Evolutionary conservation across 2,113 vertebrate genomes (phyloP).

Genomic region (Elachura formosa): DNA sequence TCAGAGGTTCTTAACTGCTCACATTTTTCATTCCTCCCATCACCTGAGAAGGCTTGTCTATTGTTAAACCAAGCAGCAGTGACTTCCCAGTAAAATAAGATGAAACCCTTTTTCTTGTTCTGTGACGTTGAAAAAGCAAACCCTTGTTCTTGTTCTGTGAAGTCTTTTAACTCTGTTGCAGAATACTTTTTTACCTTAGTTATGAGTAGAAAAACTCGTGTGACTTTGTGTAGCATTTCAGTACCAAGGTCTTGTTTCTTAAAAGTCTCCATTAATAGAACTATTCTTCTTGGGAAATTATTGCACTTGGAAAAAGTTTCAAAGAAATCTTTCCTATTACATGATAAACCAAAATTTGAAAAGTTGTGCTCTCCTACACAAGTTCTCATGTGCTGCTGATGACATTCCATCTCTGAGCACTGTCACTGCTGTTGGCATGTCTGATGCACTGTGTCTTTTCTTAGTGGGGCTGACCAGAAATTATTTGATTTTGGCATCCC

Average conservation of each 20-base stretch:
- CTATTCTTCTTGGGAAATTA: neutral
- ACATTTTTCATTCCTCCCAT: constrained; percentile 56
- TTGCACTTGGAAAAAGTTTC: neutral
- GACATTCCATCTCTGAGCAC: neutral
- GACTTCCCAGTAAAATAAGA: neutral
- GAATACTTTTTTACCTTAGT: neutral
- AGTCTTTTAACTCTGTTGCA: neutral
- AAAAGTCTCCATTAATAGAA: neutral
- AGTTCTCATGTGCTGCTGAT: neutral
- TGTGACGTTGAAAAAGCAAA: constrained; percentile 10
- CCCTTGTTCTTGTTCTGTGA: neutral
- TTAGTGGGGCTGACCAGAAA: neutral
- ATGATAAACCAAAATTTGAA: neutral
- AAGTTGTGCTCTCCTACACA: neutral
- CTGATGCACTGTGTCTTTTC: neutral
- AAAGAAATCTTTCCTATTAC: neutral
- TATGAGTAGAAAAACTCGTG: neutral
- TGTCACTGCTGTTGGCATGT: neutral
- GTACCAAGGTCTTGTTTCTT: neutral
- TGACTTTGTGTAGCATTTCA: neutral
- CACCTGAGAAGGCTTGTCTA: constrained; percentile 19
- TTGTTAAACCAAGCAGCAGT: neutral
- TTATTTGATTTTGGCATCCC: neutral
- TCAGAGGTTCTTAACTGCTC: constrained; percentile 48
- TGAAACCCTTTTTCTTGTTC: neutral